A percentile compares a stretch with the other conserved stretches of the same genome.
Conservation (phyloP, 2,797 vertebrate species). For the Aselliscus stoliczkanus region DNA sequence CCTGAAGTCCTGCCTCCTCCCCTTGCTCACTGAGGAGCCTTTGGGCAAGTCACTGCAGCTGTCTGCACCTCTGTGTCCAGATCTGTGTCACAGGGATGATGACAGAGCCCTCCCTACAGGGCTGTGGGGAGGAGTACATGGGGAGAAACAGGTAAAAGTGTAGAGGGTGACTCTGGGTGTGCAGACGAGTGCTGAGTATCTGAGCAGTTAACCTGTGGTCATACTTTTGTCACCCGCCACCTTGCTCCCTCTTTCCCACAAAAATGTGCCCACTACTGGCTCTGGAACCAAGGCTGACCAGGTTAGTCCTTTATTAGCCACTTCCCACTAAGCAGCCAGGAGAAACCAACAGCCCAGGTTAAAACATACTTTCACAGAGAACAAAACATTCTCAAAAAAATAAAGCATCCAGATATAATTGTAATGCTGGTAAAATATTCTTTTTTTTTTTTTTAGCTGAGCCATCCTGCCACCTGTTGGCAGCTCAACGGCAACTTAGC, state of each 20-base stretch:
- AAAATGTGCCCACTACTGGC: background rate
- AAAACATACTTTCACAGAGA: background rate
- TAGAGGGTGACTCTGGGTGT: background rate
- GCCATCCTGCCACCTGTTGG: no score
- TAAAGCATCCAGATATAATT: background rate
- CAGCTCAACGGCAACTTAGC: no score
- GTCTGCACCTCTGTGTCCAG: background rate
- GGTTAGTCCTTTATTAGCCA: background rate
- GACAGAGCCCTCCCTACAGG: background rate
- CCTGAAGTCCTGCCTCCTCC: background rate
- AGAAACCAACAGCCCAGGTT: background rate
- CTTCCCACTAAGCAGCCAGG: background rate
- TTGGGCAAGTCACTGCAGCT: background rate
- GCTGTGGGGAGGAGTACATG: background rate
- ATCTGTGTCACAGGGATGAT: background rate
- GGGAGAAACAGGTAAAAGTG: accelerated
- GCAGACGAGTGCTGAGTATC: background rate
- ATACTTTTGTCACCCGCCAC: background rate
- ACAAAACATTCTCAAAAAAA: background rate
- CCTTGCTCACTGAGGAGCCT: background rate
- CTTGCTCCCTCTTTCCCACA: background rate
- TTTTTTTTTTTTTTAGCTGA: no score
- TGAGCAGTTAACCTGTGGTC: accelerated
- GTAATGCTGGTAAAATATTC: background rate
- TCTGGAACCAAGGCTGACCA: background rate